Evolutionary conservation across 2,888 invertebrate species (phyloP).

Genomic region (Galerucella pusilla): DNA sequence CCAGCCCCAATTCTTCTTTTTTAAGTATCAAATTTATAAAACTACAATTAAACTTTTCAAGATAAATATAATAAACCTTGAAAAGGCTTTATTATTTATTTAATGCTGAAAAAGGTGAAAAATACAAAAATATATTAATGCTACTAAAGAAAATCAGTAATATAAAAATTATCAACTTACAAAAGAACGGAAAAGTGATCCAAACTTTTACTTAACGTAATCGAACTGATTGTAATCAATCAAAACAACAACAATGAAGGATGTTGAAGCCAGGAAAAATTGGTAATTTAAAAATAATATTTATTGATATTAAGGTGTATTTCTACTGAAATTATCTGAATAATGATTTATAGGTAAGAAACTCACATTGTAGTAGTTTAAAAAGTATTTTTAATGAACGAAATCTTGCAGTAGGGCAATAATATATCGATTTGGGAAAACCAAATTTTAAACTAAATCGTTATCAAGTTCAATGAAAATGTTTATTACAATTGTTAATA

Average conservation of each 20-base stretch:
- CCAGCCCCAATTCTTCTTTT: not conserved
- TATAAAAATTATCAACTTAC: not conserved
- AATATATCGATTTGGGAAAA: constrained; percentile 3
- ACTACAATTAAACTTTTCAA: not conserved
- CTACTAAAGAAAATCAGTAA: too few species aligned
- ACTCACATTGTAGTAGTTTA: not conserved
- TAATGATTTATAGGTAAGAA: not conserved
- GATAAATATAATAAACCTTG: too few species aligned
- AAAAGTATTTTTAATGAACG: not conserved
- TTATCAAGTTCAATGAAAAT: not conserved
- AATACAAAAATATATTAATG: too few species aligned
- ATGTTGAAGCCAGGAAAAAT: not conserved
- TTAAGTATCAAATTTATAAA: not conserved
- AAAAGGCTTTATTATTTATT: too few species aligned
- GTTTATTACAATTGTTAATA: not conserved
- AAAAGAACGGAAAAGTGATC: not conserved
- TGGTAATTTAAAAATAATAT: constrained; percentile 8
- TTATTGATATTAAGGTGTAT: not conserved
- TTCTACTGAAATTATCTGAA: not conserved
- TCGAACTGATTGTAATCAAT: constrained; percentile 10
- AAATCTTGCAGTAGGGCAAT: not conserved
- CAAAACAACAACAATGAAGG: constrained; percentile 13
- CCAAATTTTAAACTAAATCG: not conserved
- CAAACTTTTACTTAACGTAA: not conserved
- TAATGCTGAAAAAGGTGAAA: too few species aligned